Percentiles rank a stretch among this genome's conserved stretches.
These are phyloP conservation scores for Cephus pygmeus DNA, from an alignment of 2,888 invertebrate species.

Conservation along the genomic window DNA sequence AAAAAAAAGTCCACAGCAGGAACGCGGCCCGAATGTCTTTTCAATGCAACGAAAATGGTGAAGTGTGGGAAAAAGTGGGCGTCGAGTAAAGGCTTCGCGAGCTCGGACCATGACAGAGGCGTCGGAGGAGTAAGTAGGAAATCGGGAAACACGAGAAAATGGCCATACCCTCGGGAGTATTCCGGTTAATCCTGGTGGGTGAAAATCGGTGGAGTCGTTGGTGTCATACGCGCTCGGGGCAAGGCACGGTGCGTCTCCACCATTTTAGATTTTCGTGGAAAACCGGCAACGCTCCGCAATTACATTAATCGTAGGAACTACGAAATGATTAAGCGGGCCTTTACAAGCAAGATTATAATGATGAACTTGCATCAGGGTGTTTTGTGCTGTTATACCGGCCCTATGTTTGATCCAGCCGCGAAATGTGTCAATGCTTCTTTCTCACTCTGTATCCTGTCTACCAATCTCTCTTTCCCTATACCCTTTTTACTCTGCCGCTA, in stretches of 20 bases:
- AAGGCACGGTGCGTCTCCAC: slow-evolving; percentile 11
- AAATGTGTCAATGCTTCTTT: no score
- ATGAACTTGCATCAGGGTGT: neutral
- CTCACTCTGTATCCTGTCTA: slow-evolving; percentile 38
- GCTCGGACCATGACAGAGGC: slow-evolving; percentile 91
- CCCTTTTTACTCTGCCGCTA: no score
- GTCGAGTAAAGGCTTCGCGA: slow-evolving; percentile 86
- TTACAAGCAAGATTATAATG: no score
- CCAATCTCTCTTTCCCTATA: no score
- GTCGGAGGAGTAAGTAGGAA: slow-evolving; percentile 85
- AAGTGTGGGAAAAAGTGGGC: slow-evolving; percentile 83
- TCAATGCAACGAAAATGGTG: slow-evolving; percentile 84
- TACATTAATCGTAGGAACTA: no score
- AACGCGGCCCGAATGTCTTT: slow-evolving; percentile 58
- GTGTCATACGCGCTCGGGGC: slow-evolving; percentile 1
- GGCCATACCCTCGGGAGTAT: neutral
- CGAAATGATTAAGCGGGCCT: no score
- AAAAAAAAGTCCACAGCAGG: slow-evolving; percentile 45
- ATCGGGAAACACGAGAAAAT: neutral
- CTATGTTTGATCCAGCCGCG: neutral
- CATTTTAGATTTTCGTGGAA: slow-evolving; percentile 14
- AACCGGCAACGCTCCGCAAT: slow-evolving; percentile 23
- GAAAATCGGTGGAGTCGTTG: no score
- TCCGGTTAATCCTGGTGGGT: slow-evolving; percentile 1
- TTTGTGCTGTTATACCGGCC: slow-evolving; percentile 1